phyloP scores from a whole-genome alignment of 30 jellyfish, hydroid and myxozoan genomes.

The Hydra vulgaris region DNA sequence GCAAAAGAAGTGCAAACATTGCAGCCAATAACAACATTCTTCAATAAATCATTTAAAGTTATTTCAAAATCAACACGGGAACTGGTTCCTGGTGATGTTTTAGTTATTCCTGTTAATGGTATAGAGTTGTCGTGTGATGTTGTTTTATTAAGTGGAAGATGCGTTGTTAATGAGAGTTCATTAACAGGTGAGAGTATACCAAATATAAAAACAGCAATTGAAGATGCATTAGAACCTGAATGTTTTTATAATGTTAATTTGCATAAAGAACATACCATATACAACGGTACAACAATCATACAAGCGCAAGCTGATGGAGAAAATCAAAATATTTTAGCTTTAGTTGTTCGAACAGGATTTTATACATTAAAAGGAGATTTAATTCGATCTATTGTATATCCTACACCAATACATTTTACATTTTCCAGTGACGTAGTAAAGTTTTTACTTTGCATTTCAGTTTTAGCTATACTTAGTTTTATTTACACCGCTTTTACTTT shows the following conservation, averaged over 20 bases:
- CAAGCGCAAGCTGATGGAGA: slow-evolving; percentile 24
- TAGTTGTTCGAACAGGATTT: slow-evolving; percentile 39
- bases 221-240: background rate
- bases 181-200: slow-evolving; percentile 35
- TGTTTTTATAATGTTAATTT: background rate
- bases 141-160: slow-evolving; percentile 18
- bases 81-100: slow-evolving; percentile 35
- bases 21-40: background rate
- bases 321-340: slow-evolving; percentile 8
- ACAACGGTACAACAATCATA: slow-evolving; percentile 34
- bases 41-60: too few species aligned
- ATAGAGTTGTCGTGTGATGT: slow-evolving; percentile 23
- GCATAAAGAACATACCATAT: slow-evolving; percentile 27
- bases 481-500: slow-evolving; percentile 22
- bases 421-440: slow-evolving; percentile 23
- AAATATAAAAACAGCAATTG: slow-evolving; percentile 10
- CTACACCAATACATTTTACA: slow-evolving; percentile 25
- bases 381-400: slow-evolving; percentile 22
- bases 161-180: slow-evolving; percentile 33
- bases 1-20: slow-evolving; percentile 4
- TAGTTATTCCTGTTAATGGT: slow-evolving; percentile 20
- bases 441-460: slow-evolving; percentile 12
- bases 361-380: slow-evolving; percentile 37
- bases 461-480: slow-evolving; percentile 25
- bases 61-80: slow-evolving; percentile 24